Evolutionary conservation across 2,888 invertebrate species (phyloP).

Genomic region (Drosophila infuscata): DNA sequence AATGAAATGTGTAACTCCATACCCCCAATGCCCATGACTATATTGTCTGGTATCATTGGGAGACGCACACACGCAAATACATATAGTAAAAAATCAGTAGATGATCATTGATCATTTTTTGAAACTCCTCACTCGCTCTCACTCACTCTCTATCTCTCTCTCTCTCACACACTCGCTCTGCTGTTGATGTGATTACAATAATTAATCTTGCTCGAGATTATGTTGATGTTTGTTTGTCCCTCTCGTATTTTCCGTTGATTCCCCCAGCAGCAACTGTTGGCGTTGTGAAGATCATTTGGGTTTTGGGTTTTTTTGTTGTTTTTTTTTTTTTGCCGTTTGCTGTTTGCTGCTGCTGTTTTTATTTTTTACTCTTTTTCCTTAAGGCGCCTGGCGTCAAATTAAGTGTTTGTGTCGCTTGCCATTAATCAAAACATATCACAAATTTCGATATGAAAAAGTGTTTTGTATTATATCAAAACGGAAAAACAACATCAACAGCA

Average conservation of each 20-base stretch:
- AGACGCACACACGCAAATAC: slow-evolving; percentile 26
- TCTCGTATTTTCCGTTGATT: slow-evolving; percentile 17
- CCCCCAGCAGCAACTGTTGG: slow-evolving; percentile 52
- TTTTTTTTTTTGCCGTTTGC: slow-evolving; percentile 19
- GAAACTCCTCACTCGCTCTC: slow-evolving; percentile 13
- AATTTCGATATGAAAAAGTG: slow-evolving; percentile 81
- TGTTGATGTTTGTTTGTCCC: slow-evolving; percentile 32
- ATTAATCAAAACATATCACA: slow-evolving; percentile 83
- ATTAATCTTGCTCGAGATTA: slow-evolving; percentile 82
- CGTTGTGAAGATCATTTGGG: slow-evolving; percentile 37
- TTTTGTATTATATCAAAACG: slow-evolving; percentile 76
- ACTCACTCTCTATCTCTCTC: slow-evolving; percentile 1
- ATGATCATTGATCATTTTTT: slow-evolving; percentile 70
- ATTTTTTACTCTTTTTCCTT: slow-evolving; percentile 29
- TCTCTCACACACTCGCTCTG: slow-evolving; percentile 41
- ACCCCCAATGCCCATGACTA: slow-evolving; percentile 26
- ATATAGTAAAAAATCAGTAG: slow-evolving; percentile 72
- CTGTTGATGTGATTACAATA: slow-evolving; percentile 83
- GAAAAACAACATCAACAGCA: slow-evolving; percentile 12
- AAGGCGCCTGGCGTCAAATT: slow-evolving; percentile 84
- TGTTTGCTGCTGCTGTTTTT: slow-evolving; percentile 40
- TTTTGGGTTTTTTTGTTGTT: slow-evolving; percentile 11
- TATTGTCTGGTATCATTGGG: slow-evolving; percentile 9
- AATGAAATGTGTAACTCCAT: slow-evolving; percentile 77
- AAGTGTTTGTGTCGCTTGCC: slow-evolving; percentile 83